Evolutionary conservation across 2,888 invertebrate genomes (phyloP), one percentile per base, ranked within the genome.

Genomic region (Anthophora plumipes): DNA sequence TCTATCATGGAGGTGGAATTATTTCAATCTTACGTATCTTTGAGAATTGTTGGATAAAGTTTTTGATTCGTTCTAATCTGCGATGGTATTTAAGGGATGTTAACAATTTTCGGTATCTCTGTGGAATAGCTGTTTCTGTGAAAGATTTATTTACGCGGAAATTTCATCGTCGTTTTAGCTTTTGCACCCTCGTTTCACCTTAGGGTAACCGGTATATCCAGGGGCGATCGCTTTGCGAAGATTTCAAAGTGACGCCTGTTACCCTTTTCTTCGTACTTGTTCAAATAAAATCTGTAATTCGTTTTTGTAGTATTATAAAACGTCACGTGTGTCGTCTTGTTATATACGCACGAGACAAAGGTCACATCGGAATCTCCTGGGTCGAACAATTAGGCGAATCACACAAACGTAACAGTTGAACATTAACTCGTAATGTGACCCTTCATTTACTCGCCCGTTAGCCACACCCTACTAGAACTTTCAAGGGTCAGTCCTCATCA

Each of bases 381-480:
- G 87, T 82, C 83, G 87, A 87, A 92, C 91, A 92, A 93, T 93
- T 92, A 92, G 91, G 88, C 89, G 91, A 93, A 92, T 92, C 91
- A 89, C 92, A 91, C 52, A 64, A 70, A 79, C 91, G 92, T 93
- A 93, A 93, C 92, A 92, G 92, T 92, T 92, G 92, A 92, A 89
- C 92, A 91, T 92, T 92, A 92, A 91, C 91, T 92, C 90, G 91
- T 90, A 92, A 92, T 91, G 92, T 88, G 91, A 92, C 92, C 92
- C 93, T 92, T 93, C 93, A 92, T 93, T 92, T 92, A 92, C 92
- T 92, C 92, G 91, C 85, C 90, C 92, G 91, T 93, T 92, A 91
- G 90, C 90, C 90, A 88, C 90, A 89, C 87, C 71, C 90, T 88
- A 85, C 86, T 69, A 78, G 86, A n/a, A n/a, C 85, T 87, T 85